These are phyloP conservation scores for Phyllotis vaccarum DNA, from an alignment of 2,797 vertebrate genomes.

Conservation along the genomic window DNA sequence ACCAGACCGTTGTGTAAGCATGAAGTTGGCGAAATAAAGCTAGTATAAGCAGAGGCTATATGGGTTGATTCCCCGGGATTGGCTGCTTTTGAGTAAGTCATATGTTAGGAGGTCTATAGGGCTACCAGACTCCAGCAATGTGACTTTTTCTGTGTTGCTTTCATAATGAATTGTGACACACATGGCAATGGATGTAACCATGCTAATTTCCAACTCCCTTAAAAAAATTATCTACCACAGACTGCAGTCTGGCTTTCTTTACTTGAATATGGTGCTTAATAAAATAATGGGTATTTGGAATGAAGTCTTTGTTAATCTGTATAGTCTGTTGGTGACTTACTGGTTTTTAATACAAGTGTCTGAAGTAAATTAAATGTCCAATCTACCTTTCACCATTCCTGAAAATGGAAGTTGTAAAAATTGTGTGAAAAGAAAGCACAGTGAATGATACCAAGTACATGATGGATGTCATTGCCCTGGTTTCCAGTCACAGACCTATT, in stretches of 20 bases:
- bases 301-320: neutral
- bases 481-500: neutral
- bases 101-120: neutral
- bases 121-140: neutral
- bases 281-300: neutral
- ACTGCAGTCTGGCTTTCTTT: neutral
- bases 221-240: slow-evolving; percentile 5
- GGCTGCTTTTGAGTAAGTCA: neutral
- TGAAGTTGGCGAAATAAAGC: neutral
- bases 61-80: neutral
- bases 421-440: neutral
- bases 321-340: neutral
- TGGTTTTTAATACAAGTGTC: neutral
- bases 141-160: neutral
- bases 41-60: rapidly evolving
- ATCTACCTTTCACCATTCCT: neutral
- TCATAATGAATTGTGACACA: neutral
- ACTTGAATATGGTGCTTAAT: neutral
- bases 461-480: neutral
- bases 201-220: neutral
- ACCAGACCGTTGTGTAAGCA: neutral
- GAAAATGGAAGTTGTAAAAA: neutral
- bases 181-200: neutral
- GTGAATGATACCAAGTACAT: neutral
- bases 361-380: neutral